phyloP scores from a whole-genome alignment of 2,797 vertebrate species.

The Anabacerthia variegaticeps region DNA sequence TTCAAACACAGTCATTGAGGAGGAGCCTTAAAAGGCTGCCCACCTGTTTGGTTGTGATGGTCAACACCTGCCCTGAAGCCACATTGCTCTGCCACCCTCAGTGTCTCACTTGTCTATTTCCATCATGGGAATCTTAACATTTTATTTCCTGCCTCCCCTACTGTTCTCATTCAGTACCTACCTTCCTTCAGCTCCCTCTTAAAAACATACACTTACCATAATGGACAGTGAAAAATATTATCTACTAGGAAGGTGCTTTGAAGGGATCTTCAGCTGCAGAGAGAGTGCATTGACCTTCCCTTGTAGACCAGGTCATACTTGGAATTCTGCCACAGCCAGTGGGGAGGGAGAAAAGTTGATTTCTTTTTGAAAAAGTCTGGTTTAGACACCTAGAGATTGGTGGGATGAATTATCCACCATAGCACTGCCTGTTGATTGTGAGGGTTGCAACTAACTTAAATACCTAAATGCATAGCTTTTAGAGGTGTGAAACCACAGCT shows the following conservation, averaged over 20 bases:
- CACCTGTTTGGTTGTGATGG: neutral
- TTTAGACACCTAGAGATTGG: neutral
- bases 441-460: neutral
- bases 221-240: neutral
- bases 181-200: neutral
- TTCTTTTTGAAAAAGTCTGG: neutral
- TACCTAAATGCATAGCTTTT: neutral
- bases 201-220: neutral
- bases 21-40: neutral
- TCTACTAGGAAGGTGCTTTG: neutral
- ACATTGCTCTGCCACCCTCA: neutral
- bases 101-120: fast-evolving
- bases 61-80: neutral
- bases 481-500: neutral
- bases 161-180: neutral
- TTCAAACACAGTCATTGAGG: neutral
- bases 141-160: neutral
- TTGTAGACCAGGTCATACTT: neutral
- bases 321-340: neutral
- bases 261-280: neutral
- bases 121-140: neutral
- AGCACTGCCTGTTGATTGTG: neutral
- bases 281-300: neutral
- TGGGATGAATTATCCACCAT: neutral
- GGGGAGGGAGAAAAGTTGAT: neutral